Evolutionary conservation across 1,140 invertebrate genomes (phyloP).

Genomic region (Macrobrachium rosenbergii): DNA sequence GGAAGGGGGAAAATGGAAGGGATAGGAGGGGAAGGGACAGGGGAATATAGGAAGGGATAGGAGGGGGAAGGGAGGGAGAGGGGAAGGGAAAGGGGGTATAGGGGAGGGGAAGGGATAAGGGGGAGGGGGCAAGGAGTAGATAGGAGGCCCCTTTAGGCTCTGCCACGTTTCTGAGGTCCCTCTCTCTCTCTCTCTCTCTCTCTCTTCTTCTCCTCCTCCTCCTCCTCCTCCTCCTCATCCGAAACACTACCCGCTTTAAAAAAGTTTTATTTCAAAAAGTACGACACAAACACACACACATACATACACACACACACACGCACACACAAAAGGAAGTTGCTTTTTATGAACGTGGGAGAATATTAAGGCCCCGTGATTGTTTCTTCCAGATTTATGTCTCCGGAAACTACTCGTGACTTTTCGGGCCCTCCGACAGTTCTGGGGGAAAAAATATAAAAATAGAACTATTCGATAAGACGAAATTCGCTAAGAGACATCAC

Average conservation of each 20-base stretch:
- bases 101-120: neutral
- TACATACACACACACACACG: no score
- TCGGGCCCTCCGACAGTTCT: no score
- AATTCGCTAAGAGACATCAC: no score
- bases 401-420: conserved; percentile 16
- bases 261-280: conserved; percentile 31
- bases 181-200: conserved; percentile 30
- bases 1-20: neutral
- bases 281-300: no score
- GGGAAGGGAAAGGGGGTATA: neutral
- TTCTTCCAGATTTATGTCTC: conserved; percentile 51
- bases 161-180: conserved; percentile 22
- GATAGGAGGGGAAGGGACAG: neutral
- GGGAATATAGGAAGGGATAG: neutral
- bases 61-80: neutral
- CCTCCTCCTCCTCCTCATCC: no score
- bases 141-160: neutral
- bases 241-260: neutral
- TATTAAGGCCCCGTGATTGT: conserved; percentile 45
- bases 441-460: no score
- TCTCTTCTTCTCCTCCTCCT: no score
- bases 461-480: no score
- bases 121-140: neutral
- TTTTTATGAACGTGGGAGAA: conserved; percentile 52
- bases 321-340: neutral